phyloP scores from a whole-genome alignment of 1,140 invertebrate species.

The Musca domestica region DNA sequence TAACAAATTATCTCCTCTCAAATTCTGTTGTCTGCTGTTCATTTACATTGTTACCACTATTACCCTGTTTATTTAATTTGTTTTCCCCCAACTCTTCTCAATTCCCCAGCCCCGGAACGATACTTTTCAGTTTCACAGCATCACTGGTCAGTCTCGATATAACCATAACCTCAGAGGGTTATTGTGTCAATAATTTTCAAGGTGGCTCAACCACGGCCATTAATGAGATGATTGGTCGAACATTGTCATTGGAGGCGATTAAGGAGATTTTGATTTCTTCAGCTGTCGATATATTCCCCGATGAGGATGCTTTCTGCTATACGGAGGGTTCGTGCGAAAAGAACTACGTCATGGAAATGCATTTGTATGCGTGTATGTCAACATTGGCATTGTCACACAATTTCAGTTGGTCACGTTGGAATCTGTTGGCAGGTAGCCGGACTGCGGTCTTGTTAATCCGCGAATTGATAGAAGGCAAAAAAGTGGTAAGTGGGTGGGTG shows the following conservation, averaged over 20 bases:
- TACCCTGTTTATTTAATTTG: too few species aligned
- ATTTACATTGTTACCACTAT: too few species aligned
- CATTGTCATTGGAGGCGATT: constrained; percentile 39
- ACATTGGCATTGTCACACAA: constrained; percentile 71
- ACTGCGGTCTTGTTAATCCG: constrained; percentile 73
- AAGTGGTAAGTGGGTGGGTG: constrained; percentile 53
- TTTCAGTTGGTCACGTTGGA: constrained; percentile 90
- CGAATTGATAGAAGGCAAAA: constrained; percentile 63
- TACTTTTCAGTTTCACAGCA: constrained; percentile 64
- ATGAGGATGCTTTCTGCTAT: constrained; percentile 79
- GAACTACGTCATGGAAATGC: constrained; percentile 72
- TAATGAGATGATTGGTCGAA: constrained; percentile 48
- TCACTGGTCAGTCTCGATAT: constrained; percentile 71
- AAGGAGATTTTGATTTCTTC: constrained; percentile 44
- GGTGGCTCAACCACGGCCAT: constrained; percentile 46
- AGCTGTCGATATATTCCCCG: constrained; percentile 89
- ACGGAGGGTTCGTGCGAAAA: constrained; percentile 70
- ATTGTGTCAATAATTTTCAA: constrained; percentile 48
- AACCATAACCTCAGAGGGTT: constrained; percentile 59
- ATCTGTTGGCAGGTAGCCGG: constrained; percentile 63
- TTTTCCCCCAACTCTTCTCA: neutral
- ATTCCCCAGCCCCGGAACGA: constrained; percentile 47
- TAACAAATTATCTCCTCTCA: too few species aligned
- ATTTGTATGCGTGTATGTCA: constrained; percentile 81
- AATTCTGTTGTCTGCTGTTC: too few species aligned